Evolutionary conservation across 1,140 invertebrate genomes (phyloP), one percentile per base, ranked within the genome.

Genomic region (Mercenaria mercenaria): DNA sequence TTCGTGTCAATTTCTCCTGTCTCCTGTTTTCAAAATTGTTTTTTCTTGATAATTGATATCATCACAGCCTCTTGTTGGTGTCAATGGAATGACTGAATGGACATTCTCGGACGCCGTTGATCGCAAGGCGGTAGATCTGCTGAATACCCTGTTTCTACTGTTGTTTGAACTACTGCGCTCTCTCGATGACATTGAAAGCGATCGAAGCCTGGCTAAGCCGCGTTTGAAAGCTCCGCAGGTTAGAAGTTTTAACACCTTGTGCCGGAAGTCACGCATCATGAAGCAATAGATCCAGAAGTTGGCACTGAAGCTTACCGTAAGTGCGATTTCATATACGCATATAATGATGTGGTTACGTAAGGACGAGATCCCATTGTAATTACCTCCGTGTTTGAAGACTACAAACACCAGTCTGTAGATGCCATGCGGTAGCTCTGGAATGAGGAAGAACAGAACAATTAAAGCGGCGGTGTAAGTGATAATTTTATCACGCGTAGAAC

Each of bases 271-370:
- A 29, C 50, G 47, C 79, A 89, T 89, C 88, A 89, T 89, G 6
- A n/a, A 50, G 37, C 80, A 89, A 56, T 89, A 89, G 6, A 89
- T 84, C 88, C 79, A 84, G 69, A 89, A 89, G 37, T 83, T 83
- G 29, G 69, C 80, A 26, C 67, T 37, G 41, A 89, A 89, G 52
- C 77, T 83, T 4, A 84, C 15, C 1, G 67, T 50, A 26, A 89
- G 41, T 13, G 34, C 18, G n/a, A 89, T 6, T 56, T 83, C 81
- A 29, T 89, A 89, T 23, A 61, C 43, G 50, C 61, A 74, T 15
- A 76, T 29, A 20, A 84, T 64, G 20, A 83, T 39, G 47, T 84
- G 88, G 20, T 79, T 43, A 8, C 8, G 11, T 11, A 29, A n/a
- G 13, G 32, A 8, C 1, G n/a, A 23, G 3, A 82, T 15, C 0